A percentile compares a stretch with the other conserved stretches of the same genome.
Conservation (phyloP, 2,888 invertebrate genomes). For the Siphlonurus alternatus region DNA sequence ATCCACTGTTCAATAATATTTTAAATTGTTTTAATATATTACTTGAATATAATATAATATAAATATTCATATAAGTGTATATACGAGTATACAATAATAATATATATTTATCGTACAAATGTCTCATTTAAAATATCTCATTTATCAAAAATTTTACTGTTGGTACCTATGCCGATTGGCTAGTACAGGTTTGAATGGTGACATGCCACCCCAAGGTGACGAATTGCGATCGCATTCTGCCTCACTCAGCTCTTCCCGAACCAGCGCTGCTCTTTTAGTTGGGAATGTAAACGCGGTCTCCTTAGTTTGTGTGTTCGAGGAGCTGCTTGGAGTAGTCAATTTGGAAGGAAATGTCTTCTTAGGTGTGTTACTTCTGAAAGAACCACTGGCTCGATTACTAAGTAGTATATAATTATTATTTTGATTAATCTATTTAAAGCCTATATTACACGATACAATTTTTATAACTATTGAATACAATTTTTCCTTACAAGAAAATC, state of each 20-base stretch:
- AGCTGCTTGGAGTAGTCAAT: neutral
- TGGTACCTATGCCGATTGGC: neutral
- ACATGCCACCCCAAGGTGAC: slow-evolving; percentile 5
- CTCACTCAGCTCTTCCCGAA: slow-evolving; percentile 12
- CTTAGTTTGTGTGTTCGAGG: slow-evolving; percentile 7
- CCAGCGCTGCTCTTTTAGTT: neutral
- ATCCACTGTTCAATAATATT: too few species aligned
- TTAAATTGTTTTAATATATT: too few species aligned
- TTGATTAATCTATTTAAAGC: neutral
- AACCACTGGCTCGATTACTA: neutral
- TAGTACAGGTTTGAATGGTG: neutral
- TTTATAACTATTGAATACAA: too few species aligned
- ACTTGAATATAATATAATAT: too few species aligned
- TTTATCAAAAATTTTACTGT: too few species aligned
- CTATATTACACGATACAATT: neutral
- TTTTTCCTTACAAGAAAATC: too few species aligned
- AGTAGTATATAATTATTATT: neutral
- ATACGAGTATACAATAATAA: too few species aligned
- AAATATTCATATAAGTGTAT: too few species aligned
- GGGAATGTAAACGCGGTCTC: slow-evolving; percentile 14
- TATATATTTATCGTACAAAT: too few species aligned
- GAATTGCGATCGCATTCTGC: slow-evolving; percentile 12
- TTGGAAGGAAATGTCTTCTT: neutral
- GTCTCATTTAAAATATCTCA: too few species aligned
- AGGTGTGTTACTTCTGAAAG: neutral